Base-by-base conservation (phyloP, 2,888 invertebrate species). In the Brenthis hecate region DNA sequence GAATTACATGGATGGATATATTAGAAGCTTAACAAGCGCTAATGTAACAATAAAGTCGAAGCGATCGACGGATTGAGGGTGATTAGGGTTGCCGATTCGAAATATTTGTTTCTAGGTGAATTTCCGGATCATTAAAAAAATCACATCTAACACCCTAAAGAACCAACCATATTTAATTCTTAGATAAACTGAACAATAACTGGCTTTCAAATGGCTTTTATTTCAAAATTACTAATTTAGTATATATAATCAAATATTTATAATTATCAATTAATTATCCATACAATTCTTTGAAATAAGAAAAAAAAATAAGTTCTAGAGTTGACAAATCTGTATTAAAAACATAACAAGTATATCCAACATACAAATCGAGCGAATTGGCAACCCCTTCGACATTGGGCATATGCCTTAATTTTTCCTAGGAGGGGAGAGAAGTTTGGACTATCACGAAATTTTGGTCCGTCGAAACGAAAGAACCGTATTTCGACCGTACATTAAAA, bases 1-100 rank as follows among this genome's bases (percentile, higher is more conserved):
- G 92, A 91, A 88, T 91, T 88, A 86, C 84, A 89, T 92, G 92
- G 92, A 92, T 92, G 92, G 92, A 92, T 89, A 89, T 85, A 84
- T 90, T 84, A 81, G 85, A 89, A 92, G 91, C 91, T 91, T 90
- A 88, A 83, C 76, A 91, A 90, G 91, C 90, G 85, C 83, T 88
- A 86, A 82, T 63, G 66, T 72, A 71, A 60, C 56, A 43, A 68
- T 61, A 57, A 76, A 80, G 80, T 81, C 80, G 81, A 80, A 82
- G 80, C 79, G 75, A 79, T 80, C 83, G 83, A 83, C 84, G 81
- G 82, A 81, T 83, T 81, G 84, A 83, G 79, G 80, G 80, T 78
- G 54, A 43, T 6, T 32, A 32, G 19, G 43, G 43, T 62, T 50
- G 54, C 60, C 53, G 50, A 13, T 62, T 32, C 53, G 62, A 56